phyloP scores from a whole-genome alignment of 1,140 invertebrate species.

The Bombus breviceps region DNA sequence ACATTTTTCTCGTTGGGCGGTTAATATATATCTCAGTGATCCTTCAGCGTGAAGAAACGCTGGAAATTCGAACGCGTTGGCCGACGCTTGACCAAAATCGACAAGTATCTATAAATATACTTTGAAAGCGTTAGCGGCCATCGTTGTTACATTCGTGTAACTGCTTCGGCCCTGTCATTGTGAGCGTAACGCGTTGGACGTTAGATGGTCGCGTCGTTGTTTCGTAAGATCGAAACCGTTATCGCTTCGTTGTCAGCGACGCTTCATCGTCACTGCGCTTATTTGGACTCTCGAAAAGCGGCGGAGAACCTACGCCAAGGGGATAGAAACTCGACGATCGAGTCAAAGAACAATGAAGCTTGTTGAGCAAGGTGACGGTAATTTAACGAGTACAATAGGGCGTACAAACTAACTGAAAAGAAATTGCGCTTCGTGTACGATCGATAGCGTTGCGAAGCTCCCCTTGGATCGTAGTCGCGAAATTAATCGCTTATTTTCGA shows the following conservation, averaged over 20 bases:
- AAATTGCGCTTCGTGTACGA: slow-evolving; percentile 37
- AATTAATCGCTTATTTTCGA: background rate
- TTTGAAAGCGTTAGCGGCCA: too few species aligned
- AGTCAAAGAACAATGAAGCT: slow-evolving; percentile 46
- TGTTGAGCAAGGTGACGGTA: slow-evolving; percentile 51
- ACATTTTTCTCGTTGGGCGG: background rate
- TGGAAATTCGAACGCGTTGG: too few species aligned
- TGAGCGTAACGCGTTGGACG: too few species aligned
- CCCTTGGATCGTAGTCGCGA: background rate
- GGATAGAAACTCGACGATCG: slow-evolving; percentile 32
- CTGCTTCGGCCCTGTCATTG: too few species aligned
- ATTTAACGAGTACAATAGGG: slow-evolving; percentile 44
- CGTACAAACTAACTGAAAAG: slow-evolving; percentile 6
- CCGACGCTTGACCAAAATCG: too few species aligned
- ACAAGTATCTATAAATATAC: too few species aligned
- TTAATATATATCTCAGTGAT: accelerated
- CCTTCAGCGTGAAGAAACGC: too few species aligned
- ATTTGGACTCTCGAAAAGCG: too few species aligned
- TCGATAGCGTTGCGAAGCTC: background rate
- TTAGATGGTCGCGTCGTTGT: background rate
- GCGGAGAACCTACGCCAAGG: slow-evolving; percentile 34
- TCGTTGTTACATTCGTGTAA: too few species aligned
- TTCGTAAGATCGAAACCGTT: background rate
- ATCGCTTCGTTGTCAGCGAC: background rate
- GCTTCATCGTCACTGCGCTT: background rate